Base-by-base conservation (phyloP, 2,113 vertebrate species). In the Caretta caretta region DNA sequence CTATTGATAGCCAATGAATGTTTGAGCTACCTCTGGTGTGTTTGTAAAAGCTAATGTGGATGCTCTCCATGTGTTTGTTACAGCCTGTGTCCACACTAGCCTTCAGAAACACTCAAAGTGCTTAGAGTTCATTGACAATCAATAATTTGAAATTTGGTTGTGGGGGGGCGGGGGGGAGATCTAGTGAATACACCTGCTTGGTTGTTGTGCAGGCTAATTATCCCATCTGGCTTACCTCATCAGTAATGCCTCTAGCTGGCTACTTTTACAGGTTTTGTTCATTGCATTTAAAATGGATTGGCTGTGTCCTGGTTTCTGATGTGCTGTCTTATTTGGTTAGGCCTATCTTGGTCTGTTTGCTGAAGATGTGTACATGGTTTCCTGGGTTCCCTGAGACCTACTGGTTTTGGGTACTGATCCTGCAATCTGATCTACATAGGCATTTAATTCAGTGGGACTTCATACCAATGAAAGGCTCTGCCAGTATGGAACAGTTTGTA, bases 401-500 rank as follows among this genome's bases (percentile, higher is more conserved):
- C 25, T 25, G 1, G 76, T 89, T 72, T 72, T 88, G 83, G 53
- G 2, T 46, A 24, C 49, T 83, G 38, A 59, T 83, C 81, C 38
- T 14, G 16, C 38, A 59, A 17, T 48, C 8, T 53, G 69, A n/a
- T 93, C 54, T 24, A 42, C 72, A 51, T 31, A 75, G 22, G 95
- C 72, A 76, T 76, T 72, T 38, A 88, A 46, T 87, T 90, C 65
- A 69, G n/a, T 72, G 65, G 17, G 17, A 72, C 19, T 72, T 69
- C 93, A 80, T 50, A 90, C 95, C 95, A 6, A 2, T 7, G 79
- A 78, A 7, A 0, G 46, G 85, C 95, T 91, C 46, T 72, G 92
- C 93, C 86, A 91, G 94, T 91, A 51, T 93, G 96, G 96, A 97
- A 83, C 92, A 96, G 95, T 93, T 97, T 97, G 96, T 81, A 90